These are phyloP conservation scores for Anolis apletophallus DNA, from an alignment of 2,797 vertebrate genomes.

Conservation along the genomic window DNA sequence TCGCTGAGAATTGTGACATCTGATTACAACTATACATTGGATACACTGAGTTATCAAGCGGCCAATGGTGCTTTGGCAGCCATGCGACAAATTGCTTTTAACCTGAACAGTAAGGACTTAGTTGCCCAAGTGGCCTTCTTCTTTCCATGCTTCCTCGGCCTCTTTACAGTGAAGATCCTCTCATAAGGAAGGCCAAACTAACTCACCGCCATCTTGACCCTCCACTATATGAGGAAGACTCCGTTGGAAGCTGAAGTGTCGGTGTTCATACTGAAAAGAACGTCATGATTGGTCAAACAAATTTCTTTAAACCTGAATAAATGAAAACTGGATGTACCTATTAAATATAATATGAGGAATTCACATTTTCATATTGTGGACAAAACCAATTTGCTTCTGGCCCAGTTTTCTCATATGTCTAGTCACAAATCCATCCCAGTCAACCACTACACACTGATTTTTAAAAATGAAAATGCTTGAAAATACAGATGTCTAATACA, in stretches of 20 bases:
- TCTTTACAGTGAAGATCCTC: neutral
- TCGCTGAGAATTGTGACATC: neutral
- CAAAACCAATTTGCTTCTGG: neutral
- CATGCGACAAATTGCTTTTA: neutral
- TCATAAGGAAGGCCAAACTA: neutral
- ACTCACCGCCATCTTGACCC: neutral
- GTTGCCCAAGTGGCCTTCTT: neutral
- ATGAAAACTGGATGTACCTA: neutral
- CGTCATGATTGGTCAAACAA: neutral
- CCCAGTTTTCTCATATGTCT: neutral
- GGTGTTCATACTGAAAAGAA: neutral
- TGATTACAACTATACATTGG: neutral
- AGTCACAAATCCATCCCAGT: neutral
- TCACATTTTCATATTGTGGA: no score
- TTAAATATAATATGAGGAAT: neutral
- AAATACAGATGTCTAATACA: neutral
- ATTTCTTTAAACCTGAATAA: neutral
- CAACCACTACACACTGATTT: neutral
- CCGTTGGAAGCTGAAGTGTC: no score
- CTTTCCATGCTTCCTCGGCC: neutral
- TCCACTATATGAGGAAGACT: no score
- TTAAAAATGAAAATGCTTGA: neutral
- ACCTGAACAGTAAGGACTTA: neutral
- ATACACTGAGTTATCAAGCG: fast-evolving
- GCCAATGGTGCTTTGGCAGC: neutral